A percentile compares a stretch with the other conserved stretches of the same genome.
These are phyloP conservation scores for Melanotaenia nigrans DNA, from an alignment of 2,797 vertebrate genomes.

Conservation along the genomic window DNA sequence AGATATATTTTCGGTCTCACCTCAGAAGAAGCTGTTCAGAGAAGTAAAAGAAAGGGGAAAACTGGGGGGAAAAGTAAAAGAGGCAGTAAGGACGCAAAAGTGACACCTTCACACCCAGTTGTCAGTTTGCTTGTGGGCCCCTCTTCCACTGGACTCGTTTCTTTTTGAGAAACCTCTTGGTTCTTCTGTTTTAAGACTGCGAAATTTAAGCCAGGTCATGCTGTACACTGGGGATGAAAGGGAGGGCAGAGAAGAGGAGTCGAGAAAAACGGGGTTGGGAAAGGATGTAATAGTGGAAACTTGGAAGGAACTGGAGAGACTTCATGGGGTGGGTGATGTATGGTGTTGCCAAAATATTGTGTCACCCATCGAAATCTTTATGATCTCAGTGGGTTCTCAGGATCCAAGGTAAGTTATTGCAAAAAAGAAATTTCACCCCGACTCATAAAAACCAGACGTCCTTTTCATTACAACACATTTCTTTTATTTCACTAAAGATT, in stretches of 20 bases:
- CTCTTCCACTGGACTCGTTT: conserved; percentile 14
- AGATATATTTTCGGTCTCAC: conserved; percentile 58
- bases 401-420: background rate
- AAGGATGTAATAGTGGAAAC: conserved; percentile 46
- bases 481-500: conserved; percentile 69
- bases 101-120: conserved; percentile 77
- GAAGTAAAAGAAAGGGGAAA: conserved; percentile 32
- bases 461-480: conserved; percentile 49
- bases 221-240: conserved; percentile 64
- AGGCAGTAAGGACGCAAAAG: conserved; percentile 56
- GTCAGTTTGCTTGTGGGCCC: conserved; percentile 74
- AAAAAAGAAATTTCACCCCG: conserved; percentile 10
- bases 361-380: conserved; percentile 47
- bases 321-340: conserved; percentile 26
- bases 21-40: conserved; percentile 48
- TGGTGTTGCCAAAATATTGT: conserved; percentile 50
- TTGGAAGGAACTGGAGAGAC: conserved; percentile 37
- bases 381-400: conserved; percentile 28
- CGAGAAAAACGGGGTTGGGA: conserved; percentile 47
- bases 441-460: conserved; percentile 17
- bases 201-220: conserved; percentile 68
- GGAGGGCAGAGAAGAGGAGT: conserved; percentile 43
- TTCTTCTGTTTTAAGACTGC: conserved; percentile 69
- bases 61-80: conserved; percentile 15
- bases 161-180: conserved; percentile 12